Evolutionary conservation across 2,797 vertebrate genomes (phyloP).

Genomic region (Gobionotothen gibberifrons): DNA sequence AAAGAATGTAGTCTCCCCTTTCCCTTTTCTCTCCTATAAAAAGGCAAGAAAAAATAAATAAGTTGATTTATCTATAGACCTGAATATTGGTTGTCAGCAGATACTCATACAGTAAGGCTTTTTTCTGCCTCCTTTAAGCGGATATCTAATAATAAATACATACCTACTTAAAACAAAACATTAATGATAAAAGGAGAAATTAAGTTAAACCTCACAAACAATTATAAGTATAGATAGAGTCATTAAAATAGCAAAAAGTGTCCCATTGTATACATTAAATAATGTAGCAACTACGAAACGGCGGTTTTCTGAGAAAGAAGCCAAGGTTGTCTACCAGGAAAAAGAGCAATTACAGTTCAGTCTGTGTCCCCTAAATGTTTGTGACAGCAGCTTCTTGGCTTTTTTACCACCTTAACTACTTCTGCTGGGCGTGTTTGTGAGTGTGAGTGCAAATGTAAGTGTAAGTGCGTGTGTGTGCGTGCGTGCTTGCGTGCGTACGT

Average conservation of each 20-base stretch:
- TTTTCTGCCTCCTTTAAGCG: background rate
- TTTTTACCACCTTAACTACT: slow-evolving; percentile 49
- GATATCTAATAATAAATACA: background rate
- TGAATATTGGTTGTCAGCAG: background rate
- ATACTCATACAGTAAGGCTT: background rate
- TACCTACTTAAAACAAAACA: background rate
- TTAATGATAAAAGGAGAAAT: background rate
- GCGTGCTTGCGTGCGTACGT: background rate
- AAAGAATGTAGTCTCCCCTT: too few species aligned
- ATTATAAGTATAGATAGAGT: background rate
- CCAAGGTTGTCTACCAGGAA: slow-evolving; percentile 17
- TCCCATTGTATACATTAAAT: background rate
- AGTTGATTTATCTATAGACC: background rate
- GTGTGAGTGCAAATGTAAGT: background rate
- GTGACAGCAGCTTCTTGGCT: slow-evolving; percentile 54
- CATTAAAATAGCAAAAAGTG: background rate
- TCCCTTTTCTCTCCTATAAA: too few species aligned
- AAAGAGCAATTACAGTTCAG: slow-evolving; percentile 38
- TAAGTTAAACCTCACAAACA: background rate
- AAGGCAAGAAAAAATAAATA: too few species aligned
- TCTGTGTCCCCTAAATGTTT: slow-evolving; percentile 52
- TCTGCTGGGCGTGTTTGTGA: slow-evolving; percentile 17
- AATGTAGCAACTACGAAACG: background rate
- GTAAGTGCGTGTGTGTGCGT: background rate
- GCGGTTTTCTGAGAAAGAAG: slow-evolving; percentile 24